Conservation (phyloP, 2,888 invertebrate genomes). For the Phyllotreta striolata region DNA sequence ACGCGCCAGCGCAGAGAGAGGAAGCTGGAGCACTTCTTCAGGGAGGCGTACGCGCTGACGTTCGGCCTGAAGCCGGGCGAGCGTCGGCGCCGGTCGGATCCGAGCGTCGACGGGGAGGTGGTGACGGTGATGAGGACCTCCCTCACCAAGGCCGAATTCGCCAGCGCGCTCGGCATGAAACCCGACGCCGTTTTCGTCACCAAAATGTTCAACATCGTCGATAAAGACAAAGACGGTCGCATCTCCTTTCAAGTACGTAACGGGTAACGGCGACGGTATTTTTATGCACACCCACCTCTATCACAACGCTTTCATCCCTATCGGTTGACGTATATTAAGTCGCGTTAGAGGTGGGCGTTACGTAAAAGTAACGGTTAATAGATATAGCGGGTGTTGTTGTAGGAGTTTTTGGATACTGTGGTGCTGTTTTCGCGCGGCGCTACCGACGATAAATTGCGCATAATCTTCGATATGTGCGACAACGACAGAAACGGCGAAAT, state of each 20-base stretch:
- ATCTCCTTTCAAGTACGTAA: constrained; percentile 85
- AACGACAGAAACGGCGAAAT: constrained; percentile 94
- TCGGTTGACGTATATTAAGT: too few species aligned
- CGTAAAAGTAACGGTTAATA: not conserved
- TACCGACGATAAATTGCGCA: constrained; percentile 90
- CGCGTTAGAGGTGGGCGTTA: not conserved
- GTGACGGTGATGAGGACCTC: constrained; percentile 94
- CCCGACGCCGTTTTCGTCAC: constrained; percentile 93
- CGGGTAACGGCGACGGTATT: constrained; percentile 2
- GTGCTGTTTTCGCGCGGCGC: constrained; percentile 91
- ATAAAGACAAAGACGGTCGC: constrained; percentile 91
- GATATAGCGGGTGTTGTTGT: constrained; percentile 43
- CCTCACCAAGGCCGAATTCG: constrained; percentile 90
- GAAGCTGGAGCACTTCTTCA: constrained; percentile 92
- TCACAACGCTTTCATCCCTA: too few species aligned
- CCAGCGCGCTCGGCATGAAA: constrained; percentile 95
- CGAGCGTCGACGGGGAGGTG: constrained; percentile 77
- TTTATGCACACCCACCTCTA: not conserved
- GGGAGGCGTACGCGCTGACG: constrained; percentile 93
- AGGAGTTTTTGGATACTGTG: constrained; percentile 94
- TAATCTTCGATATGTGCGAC: constrained; percentile 98
- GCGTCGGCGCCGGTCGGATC: constrained; percentile 75
- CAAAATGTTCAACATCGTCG: constrained; percentile 97
- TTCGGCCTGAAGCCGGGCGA: constrained; percentile 91
- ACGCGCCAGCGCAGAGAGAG: constrained; percentile 93